Base-by-base conservation (phyloP, 2,797 vertebrate species). In the Micrastur ruficollis region DNA sequence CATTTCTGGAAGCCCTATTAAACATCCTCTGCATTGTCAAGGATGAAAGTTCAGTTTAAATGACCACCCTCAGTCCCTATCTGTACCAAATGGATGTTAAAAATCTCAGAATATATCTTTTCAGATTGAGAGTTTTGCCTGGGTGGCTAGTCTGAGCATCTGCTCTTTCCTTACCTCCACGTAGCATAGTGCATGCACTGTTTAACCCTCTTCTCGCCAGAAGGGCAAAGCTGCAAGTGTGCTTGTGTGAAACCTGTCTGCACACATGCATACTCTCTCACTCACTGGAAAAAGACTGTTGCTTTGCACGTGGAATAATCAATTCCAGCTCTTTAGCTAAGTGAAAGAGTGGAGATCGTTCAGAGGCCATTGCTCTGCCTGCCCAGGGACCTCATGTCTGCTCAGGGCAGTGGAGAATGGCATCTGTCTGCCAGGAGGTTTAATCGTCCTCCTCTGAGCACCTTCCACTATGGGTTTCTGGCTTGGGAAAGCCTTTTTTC, bases 151-250 rank as follows among this genome's bases (percentile, higher is more conserved):
- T 23, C 55, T 53, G 32, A 93, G 34, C 6, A 5, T 5, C 32
- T 63, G 15, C 25, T 65, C 52, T 66, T 71, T 32, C 25, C 29
- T 49, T 38, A 26, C 23, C 29, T 81, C 62, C 36, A 3, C 0
- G 9, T 25, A 53, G 27, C 1, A 2, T 5, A 36, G 29, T 2
- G 1, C 11, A 9, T 3, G 5, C 22, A 2, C 21, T 14, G 12
- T 26, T 89, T 47, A 56, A 56, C 31, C 6, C 27, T 71, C 18
- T 38, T 56, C 66, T 89, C 2, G 2, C 25, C 14, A 25, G 55
- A 44, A 25, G 6, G 49, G 11, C 10, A 49, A 78, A 90, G 25
- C 25, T 72, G 47, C 70, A 72, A 3, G 4, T 5, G 14, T 32
- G 20, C 36, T 47, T 4, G 0, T 14, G 19, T n/a, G 49, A 65